Conservation (phyloP, 2,113 vertebrate species). For the Alligator sinensis region DNA sequence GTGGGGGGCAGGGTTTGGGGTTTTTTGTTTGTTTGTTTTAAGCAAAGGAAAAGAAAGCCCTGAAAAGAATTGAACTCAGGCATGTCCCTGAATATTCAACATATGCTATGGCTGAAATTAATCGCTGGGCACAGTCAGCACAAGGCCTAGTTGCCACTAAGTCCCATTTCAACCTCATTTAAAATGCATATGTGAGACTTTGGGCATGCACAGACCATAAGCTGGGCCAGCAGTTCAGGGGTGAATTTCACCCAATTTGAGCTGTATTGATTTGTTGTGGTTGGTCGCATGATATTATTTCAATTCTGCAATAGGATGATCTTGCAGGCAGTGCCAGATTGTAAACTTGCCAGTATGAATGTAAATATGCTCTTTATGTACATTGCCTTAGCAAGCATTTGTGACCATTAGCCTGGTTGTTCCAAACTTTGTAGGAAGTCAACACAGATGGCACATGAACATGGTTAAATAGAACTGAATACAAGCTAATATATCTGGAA, state of each 20-base stretch:
- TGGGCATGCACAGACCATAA: not conserved
- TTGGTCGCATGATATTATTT: not conserved
- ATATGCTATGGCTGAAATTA: not conserved
- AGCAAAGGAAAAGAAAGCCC: not conserved
- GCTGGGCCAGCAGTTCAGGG: not conserved
- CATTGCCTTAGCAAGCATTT: not conserved
- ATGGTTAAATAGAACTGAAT: not conserved
- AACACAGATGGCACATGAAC: rapidly evolving
- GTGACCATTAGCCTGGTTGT: not conserved
- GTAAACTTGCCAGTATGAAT: not conserved
- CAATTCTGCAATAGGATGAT: not conserved
- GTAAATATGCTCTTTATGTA: not conserved
- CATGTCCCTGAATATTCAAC: not conserved
- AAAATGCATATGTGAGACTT: not conserved
- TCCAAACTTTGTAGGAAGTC: not conserved
- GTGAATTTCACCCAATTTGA: not conserved
- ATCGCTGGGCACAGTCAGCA: not conserved
- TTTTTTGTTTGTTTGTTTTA: not conserved
- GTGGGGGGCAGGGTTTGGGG: no score
- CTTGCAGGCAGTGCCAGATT: not conserved
- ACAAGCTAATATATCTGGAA: not conserved
- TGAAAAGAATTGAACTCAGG: not conserved
- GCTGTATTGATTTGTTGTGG: not conserved
- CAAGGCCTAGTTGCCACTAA: not conserved
- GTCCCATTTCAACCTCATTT: no score